Evolutionary conservation across 1,140 invertebrate genomes (phyloP).

Genomic region (Mercenaria mercenaria): DNA sequence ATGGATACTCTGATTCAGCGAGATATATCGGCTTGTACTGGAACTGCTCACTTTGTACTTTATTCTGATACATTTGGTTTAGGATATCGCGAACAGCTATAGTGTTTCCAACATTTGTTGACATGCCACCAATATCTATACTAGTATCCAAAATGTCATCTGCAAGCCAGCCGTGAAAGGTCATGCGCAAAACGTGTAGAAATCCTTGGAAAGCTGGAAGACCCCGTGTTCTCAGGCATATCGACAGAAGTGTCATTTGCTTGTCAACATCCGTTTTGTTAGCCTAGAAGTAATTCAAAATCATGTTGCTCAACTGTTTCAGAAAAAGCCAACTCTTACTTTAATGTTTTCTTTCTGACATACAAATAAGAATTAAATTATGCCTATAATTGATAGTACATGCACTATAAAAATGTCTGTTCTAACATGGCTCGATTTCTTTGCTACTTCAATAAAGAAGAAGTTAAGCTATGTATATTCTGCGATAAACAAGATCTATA

Average conservation of each 20-base stretch:
- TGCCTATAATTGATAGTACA: too few relatives aligned
- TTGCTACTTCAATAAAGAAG: too few relatives aligned
- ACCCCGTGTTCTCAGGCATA: slow-evolving; percentile 29
- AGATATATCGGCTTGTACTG: neutral
- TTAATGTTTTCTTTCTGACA: too few relatives aligned
- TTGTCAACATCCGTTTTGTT: slow-evolving; percentile 24
- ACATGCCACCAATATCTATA: neutral
- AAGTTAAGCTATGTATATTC: too few relatives aligned
- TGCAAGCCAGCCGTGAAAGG: slow-evolving; percentile 57
- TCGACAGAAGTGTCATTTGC: slow-evolving; percentile 30
- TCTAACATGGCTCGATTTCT: too few relatives aligned
- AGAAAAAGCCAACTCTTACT: too few relatives aligned
- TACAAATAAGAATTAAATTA: too few relatives aligned
- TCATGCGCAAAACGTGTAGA: slow-evolving; percentile 35
- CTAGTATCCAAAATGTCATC: slow-evolving; percentile 46
- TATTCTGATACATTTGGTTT: slow-evolving; percentile 9
- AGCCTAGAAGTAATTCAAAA: neutral
- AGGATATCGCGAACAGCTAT: slow-evolving; percentile 30
- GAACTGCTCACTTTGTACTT: neutral
- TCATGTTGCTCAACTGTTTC: neutral
- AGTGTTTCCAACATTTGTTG: neutral
- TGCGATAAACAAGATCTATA: too few relatives aligned
- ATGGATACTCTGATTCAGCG: neutral
- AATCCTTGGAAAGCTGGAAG: slow-evolving; percentile 36
- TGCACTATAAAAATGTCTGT: too few relatives aligned